phyloP scores from a whole-genome alignment of 2,888 invertebrate genomes.

The Nephrotoma flavescens region DNA sequence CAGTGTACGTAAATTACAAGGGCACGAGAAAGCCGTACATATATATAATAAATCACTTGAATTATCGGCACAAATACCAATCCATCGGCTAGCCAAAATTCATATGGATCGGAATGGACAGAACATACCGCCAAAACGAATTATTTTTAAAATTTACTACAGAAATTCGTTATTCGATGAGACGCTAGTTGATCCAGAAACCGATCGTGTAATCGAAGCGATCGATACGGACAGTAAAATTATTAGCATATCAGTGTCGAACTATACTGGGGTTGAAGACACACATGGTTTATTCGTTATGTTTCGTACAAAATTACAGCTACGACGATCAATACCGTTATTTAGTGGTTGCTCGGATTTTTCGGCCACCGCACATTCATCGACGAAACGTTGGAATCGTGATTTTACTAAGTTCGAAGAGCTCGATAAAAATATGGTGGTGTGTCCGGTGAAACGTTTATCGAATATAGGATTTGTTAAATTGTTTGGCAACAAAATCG shows the following conservation, averaged over 20 bases:
- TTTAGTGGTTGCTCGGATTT: not conserved
- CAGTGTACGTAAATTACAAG: not conserved
- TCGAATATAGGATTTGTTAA: not conserved
- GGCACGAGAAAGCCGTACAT: not conserved
- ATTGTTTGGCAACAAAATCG: not conserved
- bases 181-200: not conserved
- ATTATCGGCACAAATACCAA: not conserved
- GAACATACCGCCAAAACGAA: not conserved
- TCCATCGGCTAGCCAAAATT: not conserved
- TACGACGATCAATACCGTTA: not conserved
- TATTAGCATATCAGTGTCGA: not conserved
- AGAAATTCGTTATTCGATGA: not conserved
- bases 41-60: not conserved
- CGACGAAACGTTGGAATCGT: not conserved
- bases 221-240: not conserved
- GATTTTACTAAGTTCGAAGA: not conserved
- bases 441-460: not conserved
- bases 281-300: not conserved
- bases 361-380: not conserved
- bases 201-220: not conserved
- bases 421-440: not conserved
- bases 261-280: not conserved
- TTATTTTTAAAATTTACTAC: not conserved
- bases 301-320: not conserved
- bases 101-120: not conserved